Conservation (phyloP, 2,888 invertebrate species). For the Aricia artaxerxes region DNA sequence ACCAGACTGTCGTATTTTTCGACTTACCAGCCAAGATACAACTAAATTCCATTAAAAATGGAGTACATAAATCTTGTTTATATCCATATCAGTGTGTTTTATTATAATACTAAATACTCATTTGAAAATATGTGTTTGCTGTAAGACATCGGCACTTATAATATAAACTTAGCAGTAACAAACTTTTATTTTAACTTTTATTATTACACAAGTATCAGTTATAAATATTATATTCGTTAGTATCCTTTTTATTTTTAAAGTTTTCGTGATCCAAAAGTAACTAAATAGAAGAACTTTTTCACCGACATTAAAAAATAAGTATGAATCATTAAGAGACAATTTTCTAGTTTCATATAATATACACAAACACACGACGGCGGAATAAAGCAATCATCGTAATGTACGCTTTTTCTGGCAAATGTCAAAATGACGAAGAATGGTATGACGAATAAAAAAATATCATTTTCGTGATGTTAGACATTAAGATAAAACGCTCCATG, state of each 20-base stretch:
- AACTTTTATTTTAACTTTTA: too few species aligned
- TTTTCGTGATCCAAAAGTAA: background rate
- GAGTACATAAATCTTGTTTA: background rate
- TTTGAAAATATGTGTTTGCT: too few species aligned
- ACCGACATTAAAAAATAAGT: background rate
- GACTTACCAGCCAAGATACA: constrained; percentile 5
- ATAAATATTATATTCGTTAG: too few species aligned
- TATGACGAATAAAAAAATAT: constrained; percentile 14
- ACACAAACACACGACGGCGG: background rate
- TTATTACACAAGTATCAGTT: too few species aligned
- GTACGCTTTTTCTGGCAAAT: constrained; percentile 9
- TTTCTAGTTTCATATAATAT: background rate
- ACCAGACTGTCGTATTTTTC: background rate
- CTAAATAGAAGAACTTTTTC: too few species aligned
- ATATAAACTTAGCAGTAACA: too few species aligned
- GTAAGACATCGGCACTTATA: too few species aligned
- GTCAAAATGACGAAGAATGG: background rate
- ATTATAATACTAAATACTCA: too few species aligned
- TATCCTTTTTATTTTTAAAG: too few species aligned
- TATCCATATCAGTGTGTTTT: too few species aligned
- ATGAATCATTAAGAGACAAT: background rate
- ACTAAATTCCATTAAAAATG: background rate
- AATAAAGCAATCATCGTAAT: constrained; percentile 2
- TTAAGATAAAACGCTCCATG: constrained; percentile 18
- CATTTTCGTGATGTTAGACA: constrained; percentile 3